Percentiles rank a stretch among this genome's conserved stretches.
phyloP scores from a whole-genome alignment of 2,888 invertebrate genomes.

The Limenitis camilla region DNA sequence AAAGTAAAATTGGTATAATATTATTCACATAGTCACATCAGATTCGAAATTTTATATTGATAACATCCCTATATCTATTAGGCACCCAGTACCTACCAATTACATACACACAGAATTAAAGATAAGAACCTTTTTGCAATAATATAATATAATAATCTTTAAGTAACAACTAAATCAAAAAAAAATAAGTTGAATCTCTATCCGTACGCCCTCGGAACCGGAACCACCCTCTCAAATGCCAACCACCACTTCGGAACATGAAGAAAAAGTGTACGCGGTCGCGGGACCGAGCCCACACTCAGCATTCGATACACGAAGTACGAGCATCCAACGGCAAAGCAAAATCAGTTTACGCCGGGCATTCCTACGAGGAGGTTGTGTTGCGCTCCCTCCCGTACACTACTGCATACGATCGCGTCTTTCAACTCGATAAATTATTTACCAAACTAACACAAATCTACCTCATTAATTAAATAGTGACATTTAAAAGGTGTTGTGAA shows the following conservation, averaged over 20 bases:
- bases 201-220: conserved; percentile 35
- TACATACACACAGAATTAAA: too few relatives aligned
- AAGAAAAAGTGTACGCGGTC: conserved; percentile 29
- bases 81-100: too few relatives aligned
- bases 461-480: conserved; percentile 36
- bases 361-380: conserved; percentile 38
- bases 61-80: too few relatives aligned
- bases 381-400: conserved; percentile 31
- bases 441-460: conserved; percentile 30
- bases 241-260: conserved; percentile 28
- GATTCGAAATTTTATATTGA: too few relatives aligned
- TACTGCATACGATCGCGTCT: conserved; percentile 56
- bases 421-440: conserved; percentile 32
- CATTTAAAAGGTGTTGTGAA: conserved; percentile 29
- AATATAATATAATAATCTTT: too few relatives aligned
- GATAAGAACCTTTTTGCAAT: too few relatives aligned
- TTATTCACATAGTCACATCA: too few relatives aligned
- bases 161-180: not conserved
- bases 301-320: conserved; percentile 10
- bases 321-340: conserved; percentile 18
- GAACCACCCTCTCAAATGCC: conserved; percentile 36
- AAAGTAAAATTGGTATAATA: too few relatives aligned
- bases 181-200: conserved; percentile 11
- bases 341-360: conserved; percentile 54
- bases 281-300: conserved; percentile 33